Conservation (phyloP, 2,113 vertebrate genomes). For the Scolopax mira region DNA sequence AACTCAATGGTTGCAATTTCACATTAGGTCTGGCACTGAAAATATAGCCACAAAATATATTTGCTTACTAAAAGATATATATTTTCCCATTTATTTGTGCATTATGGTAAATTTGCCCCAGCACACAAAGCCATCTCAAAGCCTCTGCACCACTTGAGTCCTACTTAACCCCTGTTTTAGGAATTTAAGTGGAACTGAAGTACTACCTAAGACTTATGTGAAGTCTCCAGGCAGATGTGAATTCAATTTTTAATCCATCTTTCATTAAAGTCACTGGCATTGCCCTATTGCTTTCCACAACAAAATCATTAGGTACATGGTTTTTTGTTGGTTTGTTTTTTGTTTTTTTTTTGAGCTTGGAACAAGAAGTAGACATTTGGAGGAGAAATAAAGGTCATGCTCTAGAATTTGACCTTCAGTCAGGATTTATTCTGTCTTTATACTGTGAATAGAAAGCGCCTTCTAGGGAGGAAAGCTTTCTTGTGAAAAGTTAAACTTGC, state of each 20-base stretch:
- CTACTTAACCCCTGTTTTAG: not conserved
- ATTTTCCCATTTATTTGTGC: conserved; percentile 8
- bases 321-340: not conserved
- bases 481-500: not conserved
- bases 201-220: fast-evolving
- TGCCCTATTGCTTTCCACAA: not conserved
- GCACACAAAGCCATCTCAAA: not conserved
- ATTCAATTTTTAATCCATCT: not conserved
- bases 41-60: not conserved
- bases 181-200: not conserved
- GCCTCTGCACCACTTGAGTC: not conserved
- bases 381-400: not conserved
- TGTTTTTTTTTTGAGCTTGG: not conserved
- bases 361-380: not conserved
- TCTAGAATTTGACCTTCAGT: not conserved
- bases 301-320: not conserved
- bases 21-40: not conserved
- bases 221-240: not conserved
- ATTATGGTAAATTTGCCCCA: not conserved
- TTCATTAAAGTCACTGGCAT: not conserved
- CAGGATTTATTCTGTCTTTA: not conserved
- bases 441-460: not conserved
- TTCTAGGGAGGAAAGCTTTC: not conserved
- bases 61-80: not conserved
- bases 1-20: not conserved